Base-by-base conservation (phyloP, 2,888 invertebrate genomes). In the Ochlodes sylvanus region DNA sequence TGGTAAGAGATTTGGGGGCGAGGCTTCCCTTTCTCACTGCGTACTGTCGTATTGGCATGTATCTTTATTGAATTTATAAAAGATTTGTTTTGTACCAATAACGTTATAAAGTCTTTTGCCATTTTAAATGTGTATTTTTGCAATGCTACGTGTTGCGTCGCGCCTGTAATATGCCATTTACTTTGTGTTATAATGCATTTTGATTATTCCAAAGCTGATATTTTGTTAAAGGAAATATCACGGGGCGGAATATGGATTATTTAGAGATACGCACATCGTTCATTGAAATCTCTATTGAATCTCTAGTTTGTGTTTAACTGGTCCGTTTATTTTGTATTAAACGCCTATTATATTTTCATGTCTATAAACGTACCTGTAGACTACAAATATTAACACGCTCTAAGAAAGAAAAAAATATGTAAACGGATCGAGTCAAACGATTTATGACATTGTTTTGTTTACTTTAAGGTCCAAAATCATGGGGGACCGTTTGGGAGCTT, bases 401-500 rank as follows among this genome's bases (percentile, higher is more conserved):
- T 27, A 27, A 4, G 27, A 27, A 27, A 27, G n/a, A 27, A 27
- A 2, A 27, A 27, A 27, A 44, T 56, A 63, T 58, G 58, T 58
- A 27, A 52, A 27, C 19, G 50, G 66, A 41, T 42, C 17, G 42
- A 47, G 9, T 19, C 56, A 57, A 64, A 32, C 63, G 38, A 63
- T 55, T 55, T n/a, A 32, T 34, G 64, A 42, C 55, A 9, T 44
- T 47, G 42, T 62, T 32, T 56, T 44, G 44, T 44, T 44, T 34
- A 47, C 44, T 34, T 55, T 14, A 34, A 52, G 60, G 60, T 54
- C 66, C 58, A 71, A 70, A 60, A 71, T 69, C 70, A 70, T 64
- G 27, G 68, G 75, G 78, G 65, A 9, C 58, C 66, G 50, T 15
- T 38, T 41, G 58, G 64, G 66, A 67, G 66, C 66, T 66, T 66